phyloP scores from a whole-genome alignment of 2,888 invertebrate species.

The Bombylius major region DNA sequence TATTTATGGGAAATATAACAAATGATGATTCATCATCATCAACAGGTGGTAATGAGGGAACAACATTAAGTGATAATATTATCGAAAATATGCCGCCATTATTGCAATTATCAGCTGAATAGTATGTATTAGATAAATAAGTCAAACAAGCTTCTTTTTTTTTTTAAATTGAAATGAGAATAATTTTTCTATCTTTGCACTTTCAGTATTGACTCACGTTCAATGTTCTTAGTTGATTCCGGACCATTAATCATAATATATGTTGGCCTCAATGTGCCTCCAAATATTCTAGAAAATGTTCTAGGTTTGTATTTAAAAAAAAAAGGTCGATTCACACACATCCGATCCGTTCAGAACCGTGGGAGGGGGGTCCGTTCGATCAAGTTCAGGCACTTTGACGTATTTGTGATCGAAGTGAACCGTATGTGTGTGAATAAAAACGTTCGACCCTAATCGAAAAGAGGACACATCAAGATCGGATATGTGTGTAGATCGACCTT shows the following conservation, averaged over 20 bases:
- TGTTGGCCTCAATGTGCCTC: slow-evolving; percentile 66
- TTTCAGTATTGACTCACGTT: slow-evolving; percentile 60
- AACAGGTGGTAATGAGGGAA: too few relatives aligned
- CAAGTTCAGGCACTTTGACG: too few relatives aligned
- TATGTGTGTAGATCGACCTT: too few relatives aligned
- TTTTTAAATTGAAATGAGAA: too few relatives aligned
- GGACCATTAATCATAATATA: slow-evolving; percentile 71
- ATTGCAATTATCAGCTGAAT: slow-evolving; percentile 73
- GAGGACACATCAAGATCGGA: too few relatives aligned
- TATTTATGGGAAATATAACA: slow-evolving; percentile 39
- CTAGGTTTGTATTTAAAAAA: slow-evolving; percentile 36
- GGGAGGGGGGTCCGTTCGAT: too few relatives aligned
- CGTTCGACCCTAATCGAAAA: too few relatives aligned
- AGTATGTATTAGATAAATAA: slow-evolving; percentile 31
- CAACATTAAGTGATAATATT: background rate
- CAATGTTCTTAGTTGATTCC: slow-evolving; percentile 84
- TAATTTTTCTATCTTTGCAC: background rate
- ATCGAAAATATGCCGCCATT: slow-evolving; percentile 45
- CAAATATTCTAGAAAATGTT: slow-evolving; percentile 60
- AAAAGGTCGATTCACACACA: background rate
- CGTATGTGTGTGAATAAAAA: too few relatives aligned
- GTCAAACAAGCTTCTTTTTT: too few relatives aligned
- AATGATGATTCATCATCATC: slow-evolving; percentile 20
- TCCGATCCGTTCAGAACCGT: too few relatives aligned
- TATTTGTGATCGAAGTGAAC: too few relatives aligned